phyloP scores from a whole-genome alignment of 2,888 invertebrate species.

The Philereme transversata region DNA sequence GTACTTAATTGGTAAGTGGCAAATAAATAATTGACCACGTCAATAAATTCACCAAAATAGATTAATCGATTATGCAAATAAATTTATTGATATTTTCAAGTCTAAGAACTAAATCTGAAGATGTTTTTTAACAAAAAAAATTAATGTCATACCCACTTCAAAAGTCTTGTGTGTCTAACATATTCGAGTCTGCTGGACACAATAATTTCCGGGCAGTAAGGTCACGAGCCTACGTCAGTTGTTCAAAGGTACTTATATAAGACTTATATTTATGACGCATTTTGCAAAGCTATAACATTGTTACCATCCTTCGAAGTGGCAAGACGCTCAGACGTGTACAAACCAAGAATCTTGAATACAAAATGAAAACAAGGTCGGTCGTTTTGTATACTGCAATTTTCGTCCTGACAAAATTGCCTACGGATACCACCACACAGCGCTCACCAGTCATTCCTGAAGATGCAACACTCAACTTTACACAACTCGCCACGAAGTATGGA shows the following conservation, averaged over 20 bases:
- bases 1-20: no score
- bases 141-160: no score
- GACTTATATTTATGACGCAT: slow-evolving; percentile 3
- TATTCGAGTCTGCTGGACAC: not conserved
- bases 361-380: slow-evolving; percentile 9
- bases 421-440: slow-evolving; percentile 5
- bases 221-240: not conserved
- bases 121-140: no score
- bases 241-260: not conserved
- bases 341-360: not conserved
- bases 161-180: no score
- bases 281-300: slow-evolving; percentile 13
- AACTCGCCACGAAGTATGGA: slow-evolving; percentile 37
- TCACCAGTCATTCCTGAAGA: slow-evolving; percentile 23
- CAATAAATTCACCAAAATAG: no score
- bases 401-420: slow-evolving; percentile 1
- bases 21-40: no score
- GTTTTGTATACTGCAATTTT: slow-evolving; percentile 8
- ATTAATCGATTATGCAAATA: no score
- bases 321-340: not conserved
- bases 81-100: no score
- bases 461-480: slow-evolving; percentile 36
- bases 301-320: not conserved
- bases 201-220: slow-evolving; percentile 11
- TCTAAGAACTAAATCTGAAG: no score